These are phyloP conservation scores for Spisula subtruncata DNA, from an alignment of 2,888 invertebrate genomes.

Conservation along the genomic window DNA sequence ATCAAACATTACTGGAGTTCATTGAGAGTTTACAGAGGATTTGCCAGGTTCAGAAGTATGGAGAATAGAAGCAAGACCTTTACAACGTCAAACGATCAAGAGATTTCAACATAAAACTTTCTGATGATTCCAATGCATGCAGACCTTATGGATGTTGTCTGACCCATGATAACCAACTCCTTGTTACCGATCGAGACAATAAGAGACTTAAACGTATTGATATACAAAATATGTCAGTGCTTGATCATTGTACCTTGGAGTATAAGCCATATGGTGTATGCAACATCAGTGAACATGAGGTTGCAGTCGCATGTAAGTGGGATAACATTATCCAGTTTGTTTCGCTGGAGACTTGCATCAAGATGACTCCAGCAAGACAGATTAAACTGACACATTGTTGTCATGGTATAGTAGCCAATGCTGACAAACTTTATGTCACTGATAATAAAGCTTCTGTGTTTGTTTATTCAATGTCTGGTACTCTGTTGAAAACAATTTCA, in stretches of 20 bases:
- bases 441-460: neutral
- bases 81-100: neutral
- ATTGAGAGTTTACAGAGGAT: no score
- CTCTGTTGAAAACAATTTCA: neutral
- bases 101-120: conserved; percentile 27
- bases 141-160: conserved; percentile 17
- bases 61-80: neutral
- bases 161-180: neutral
- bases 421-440: neutral
- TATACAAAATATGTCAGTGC: neutral
- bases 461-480: neutral
- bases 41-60: no score
- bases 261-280: neutral
- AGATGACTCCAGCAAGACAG: conserved; percentile 7
- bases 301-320: neutral
- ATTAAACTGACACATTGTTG: neutral
- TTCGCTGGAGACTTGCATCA: neutral
- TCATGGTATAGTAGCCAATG: neutral
- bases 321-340: neutral
- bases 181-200: conserved; percentile 15
- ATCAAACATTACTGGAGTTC: no score
- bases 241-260: neutral
- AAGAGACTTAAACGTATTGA: conserved; percentile 35
- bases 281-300: neutral
- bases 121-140: neutral